Evolutionary conservation across 2,797 vertebrate genomes (phyloP).

Genomic region (Poecile montanus): DNA sequence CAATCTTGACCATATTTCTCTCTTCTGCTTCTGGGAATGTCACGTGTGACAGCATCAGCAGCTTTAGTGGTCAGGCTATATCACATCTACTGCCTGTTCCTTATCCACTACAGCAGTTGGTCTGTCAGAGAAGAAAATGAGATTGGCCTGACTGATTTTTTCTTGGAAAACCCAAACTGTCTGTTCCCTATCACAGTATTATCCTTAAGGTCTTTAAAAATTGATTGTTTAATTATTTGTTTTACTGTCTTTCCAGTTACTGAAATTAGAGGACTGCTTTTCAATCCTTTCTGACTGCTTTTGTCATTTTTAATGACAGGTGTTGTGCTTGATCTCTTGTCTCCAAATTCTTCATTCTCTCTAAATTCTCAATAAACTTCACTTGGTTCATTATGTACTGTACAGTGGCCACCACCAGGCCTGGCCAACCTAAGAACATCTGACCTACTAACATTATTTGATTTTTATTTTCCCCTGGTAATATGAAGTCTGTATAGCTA

Average conservation of each 20-base stretch:
- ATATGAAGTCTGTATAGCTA: not conserved
- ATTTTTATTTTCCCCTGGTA: not conserved
- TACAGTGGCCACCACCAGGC: not conserved
- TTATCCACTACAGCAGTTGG: constrained; percentile 6
- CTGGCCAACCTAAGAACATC: not conserved
- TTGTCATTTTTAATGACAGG: not conserved
- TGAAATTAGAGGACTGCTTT: not conserved
- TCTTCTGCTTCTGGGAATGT: not conserved
- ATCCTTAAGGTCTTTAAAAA: constrained; percentile 11
- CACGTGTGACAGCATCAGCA: not conserved
- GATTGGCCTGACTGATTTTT: not conserved
- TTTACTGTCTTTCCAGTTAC: not conserved
- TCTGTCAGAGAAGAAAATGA: constrained; percentile 4
- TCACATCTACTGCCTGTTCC: not conserved
- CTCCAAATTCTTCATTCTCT: not conserved
- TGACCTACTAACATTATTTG: not conserved
- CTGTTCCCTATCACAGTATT: not conserved
- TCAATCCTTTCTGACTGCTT: not conserved
- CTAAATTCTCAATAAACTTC: not conserved
- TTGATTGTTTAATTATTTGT: constrained; percentile 11
- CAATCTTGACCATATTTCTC: not conserved
- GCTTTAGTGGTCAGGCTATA: not conserved
- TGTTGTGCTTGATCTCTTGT: not conserved
- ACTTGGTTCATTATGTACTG: not conserved
- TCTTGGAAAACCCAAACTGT: constrained; percentile 12